Percentiles rank a stretch among this genome's conserved stretches.
Evolutionary conservation across 2,888 invertebrate genomes (phyloP).

Genomic region (Meiosimyza platycephala): DNA sequence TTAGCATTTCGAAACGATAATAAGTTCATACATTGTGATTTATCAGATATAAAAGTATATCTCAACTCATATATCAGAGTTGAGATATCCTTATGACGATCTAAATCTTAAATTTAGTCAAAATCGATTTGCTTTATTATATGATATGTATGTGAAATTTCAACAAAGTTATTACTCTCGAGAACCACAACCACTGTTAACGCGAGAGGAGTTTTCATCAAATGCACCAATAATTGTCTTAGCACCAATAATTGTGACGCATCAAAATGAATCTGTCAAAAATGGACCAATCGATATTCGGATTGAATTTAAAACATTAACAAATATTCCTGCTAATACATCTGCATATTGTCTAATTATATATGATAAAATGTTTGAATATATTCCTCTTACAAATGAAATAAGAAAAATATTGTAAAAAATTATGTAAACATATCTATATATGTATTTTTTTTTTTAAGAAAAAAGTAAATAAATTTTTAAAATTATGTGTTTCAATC

Average conservation of each 20-base stretch:
- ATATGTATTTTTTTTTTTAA: too few relatives aligned
- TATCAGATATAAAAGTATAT: slow-evolving; percentile 16
- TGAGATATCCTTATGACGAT: slow-evolving; percentile 44
- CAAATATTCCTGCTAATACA: background rate
- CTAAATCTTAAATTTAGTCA: slow-evolving; percentile 39
- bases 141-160: background rate
- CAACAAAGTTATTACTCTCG: background rate
- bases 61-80: slow-evolving; percentile 29
- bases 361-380: background rate
- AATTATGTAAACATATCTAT: too few relatives aligned
- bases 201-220: background rate
- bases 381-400: background rate
- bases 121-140: slow-evolving; percentile 38
- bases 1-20: background rate
- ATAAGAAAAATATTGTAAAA: background rate
- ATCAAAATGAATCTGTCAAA: background rate
- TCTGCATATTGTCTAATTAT: background rate
- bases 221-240: too few relatives aligned
- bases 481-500: too few relatives aligned
- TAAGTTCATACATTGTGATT: slow-evolving; percentile 13
- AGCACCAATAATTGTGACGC: too few relatives aligned
- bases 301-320: background rate
- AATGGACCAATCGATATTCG: background rate
- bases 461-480: too few relatives aligned
- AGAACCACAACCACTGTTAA: background rate